These are phyloP conservation scores for Drosophila tsacasi DNA, from an alignment of 1,140 invertebrate genomes.

Conservation along the genomic window DNA sequence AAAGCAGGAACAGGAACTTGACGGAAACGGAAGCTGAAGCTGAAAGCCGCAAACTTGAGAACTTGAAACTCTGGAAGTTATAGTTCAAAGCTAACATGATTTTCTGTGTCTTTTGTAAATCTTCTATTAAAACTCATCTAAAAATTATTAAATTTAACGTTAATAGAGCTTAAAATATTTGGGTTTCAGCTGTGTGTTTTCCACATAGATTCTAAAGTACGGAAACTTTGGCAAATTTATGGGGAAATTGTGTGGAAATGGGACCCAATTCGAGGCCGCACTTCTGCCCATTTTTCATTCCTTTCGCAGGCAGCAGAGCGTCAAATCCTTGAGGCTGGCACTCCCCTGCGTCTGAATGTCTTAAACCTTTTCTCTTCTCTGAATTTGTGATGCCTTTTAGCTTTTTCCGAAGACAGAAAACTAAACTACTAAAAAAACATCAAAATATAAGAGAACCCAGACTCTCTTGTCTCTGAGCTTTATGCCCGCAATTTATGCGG, in stretches of 20 bases:
- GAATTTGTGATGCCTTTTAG: slow-evolving; percentile 5
- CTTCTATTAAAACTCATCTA: neutral
- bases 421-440: neutral
- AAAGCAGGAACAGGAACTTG: neutral
- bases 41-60: neutral
- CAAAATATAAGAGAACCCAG: neutral
- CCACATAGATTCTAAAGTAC: neutral
- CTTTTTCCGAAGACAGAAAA: neutral
- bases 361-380: slow-evolving; percentile 6
- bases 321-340: slow-evolving; percentile 11
- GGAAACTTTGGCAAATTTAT: neutral
- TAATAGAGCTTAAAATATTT: neutral
- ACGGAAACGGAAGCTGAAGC: neutral
- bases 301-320: slow-evolving; percentile 7
- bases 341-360: neutral
- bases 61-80: neutral
- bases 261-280: neutral
- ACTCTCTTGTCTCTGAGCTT: neutral
- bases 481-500: slow-evolving; percentile 1
- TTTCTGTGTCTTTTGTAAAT: neutral
- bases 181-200: neutral
- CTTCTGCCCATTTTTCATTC: slow-evolving; percentile 7
- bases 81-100: no score
- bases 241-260: slow-evolving; percentile 14
- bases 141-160: neutral